phyloP scores from a whole-genome alignment of 2,888 invertebrate genomes.

The Ormyrus thymus region DNA sequence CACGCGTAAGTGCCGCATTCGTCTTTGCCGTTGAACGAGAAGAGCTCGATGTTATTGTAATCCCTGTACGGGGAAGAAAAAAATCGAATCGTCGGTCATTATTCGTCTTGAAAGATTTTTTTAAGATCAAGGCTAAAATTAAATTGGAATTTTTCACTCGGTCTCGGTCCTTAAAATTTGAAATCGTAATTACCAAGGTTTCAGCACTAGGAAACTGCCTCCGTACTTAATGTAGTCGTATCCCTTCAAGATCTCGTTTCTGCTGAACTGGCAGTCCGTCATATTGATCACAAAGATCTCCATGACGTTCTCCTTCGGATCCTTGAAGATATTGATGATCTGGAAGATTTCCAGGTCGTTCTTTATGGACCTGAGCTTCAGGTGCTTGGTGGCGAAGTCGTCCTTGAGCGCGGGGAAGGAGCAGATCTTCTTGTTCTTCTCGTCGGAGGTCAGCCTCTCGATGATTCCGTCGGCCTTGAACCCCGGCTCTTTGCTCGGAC shows the following conservation, averaged over 20 bases:
- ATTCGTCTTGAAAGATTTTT: too few relatives aligned
- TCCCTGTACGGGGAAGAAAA: not conserved
- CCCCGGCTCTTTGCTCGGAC: not conserved
- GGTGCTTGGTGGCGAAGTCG: not conserved
- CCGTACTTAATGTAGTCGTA: conserved; percentile 29
- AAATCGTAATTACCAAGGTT: conserved; percentile 14
- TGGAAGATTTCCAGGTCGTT: conserved; percentile 29
- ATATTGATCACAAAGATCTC: conserved; percentile 38
- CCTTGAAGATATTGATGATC: conserved; percentile 16
- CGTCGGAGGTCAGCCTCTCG: conserved; percentile 27
- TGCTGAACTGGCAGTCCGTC: conserved; percentile 37
- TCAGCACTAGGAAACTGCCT: conserved; percentile 2
- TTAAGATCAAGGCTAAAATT: too few relatives aligned
- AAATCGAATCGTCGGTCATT: too few relatives aligned
- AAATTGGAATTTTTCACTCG: too few relatives aligned
- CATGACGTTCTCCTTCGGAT: conserved; percentile 1
- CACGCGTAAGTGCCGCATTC: conserved; percentile 28
- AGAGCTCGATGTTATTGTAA: conserved; percentile 15
- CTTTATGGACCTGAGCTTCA: conserved; percentile 10
- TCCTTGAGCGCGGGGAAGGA: conserved; percentile 25
- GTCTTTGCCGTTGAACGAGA: conserved; percentile 25
- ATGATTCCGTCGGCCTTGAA: conserved; percentile 28
- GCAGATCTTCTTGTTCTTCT: conserved; percentile 9
- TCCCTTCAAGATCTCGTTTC: conserved; percentile 21
- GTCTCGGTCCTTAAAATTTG: not conserved